Percentiles rank a stretch among this genome's conserved stretches.
Evolutionary conservation across 2,797 vertebrate species (phyloP).

Genomic region (Enteromius trimaculatus): DNA sequence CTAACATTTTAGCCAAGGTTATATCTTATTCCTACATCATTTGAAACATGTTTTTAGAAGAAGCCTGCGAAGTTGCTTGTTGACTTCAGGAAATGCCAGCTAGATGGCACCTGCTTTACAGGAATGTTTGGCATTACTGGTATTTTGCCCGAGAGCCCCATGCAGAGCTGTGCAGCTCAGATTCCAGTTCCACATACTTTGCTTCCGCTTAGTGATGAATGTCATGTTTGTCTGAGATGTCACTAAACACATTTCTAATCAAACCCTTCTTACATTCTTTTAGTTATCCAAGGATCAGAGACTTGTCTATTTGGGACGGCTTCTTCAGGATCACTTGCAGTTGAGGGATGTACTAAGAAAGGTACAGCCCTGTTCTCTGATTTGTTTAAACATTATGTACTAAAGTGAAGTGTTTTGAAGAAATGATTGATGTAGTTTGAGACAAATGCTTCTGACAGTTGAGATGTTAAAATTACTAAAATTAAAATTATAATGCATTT

Average conservation of each 20-base stretch:
- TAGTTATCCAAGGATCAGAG: conserved; percentile 93
- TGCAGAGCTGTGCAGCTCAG: background rate
- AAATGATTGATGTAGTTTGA: background rate
- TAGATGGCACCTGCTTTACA: conserved; percentile 10
- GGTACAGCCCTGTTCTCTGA: conserved; percentile 72
- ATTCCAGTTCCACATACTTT: background rate
- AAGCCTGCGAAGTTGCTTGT: background rate
- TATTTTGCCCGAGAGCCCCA: background rate
- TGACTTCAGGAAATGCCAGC: background rate
- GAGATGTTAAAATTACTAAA: background rate
- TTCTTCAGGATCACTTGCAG: conserved; percentile 93
- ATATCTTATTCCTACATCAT: background rate
- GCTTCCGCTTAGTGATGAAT: no score
- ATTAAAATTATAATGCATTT: background rate
- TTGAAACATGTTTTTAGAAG: background rate
- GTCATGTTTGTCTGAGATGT: background rate
- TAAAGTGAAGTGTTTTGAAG: background rate
- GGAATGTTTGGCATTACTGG: conserved; percentile 19
- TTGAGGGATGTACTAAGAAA: conserved; percentile 93
- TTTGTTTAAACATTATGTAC: background rate
- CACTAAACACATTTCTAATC: background rate
- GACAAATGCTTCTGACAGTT: background rate
- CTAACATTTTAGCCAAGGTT: background rate
- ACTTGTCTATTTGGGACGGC: conserved; percentile 93
- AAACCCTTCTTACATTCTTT: conserved; percentile 58